phyloP scores from a whole-genome alignment of 1,140 invertebrate species.

The Stegodyphus mimosarum region DNA sequence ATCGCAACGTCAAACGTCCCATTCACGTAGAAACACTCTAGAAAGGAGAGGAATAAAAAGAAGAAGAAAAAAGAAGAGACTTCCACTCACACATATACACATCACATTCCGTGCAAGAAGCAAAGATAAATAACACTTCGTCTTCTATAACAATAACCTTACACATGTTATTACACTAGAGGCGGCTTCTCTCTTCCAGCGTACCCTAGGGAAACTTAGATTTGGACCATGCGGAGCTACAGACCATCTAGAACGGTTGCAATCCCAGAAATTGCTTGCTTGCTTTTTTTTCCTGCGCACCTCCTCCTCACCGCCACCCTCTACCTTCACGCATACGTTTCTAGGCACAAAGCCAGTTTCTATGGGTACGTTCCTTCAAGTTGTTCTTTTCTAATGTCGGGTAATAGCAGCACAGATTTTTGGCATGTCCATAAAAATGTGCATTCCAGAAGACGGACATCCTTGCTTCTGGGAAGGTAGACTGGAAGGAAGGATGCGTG shows the following conservation, averaged over 20 bases:
- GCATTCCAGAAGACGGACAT: too few relatives aligned
- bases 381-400: too few relatives aligned
- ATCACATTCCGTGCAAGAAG: neutral
- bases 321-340: neutral
- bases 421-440: too few relatives aligned
- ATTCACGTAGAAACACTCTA: neutral
- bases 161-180: neutral
- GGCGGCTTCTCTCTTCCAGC: neutral
- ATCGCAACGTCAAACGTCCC: neutral
- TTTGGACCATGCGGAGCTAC: neutral
- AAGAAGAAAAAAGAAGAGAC: neutral
- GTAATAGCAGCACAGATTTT: too few relatives aligned
- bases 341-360: conserved; percentile 10
- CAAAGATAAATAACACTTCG: conserved; percentile 13
- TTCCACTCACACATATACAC: conserved; percentile 8
- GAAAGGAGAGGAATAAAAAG: neutral
- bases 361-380: too few relatives aligned
- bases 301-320: neutral
- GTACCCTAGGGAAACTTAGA: conserved; percentile 10
- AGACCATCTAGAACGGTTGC: neutral
- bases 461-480: too few relatives aligned
- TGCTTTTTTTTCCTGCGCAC: neutral
- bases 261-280: conserved; percentile 13
- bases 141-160: conserved; percentile 18
- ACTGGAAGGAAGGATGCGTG: too few relatives aligned